phyloP scores from a whole-genome alignment of 2,888 invertebrate genomes.

The Sminthurinus aureus region DNA sequence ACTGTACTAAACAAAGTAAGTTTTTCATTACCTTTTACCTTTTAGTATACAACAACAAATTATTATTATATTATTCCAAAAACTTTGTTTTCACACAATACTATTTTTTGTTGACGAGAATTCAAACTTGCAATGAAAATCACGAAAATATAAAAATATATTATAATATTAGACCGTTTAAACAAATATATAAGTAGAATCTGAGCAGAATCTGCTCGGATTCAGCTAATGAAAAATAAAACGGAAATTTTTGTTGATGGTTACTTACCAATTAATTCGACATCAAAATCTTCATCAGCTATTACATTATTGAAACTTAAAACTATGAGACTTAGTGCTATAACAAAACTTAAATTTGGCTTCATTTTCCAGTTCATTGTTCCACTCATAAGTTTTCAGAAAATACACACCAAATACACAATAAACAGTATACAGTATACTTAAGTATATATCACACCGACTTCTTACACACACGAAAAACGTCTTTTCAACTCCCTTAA shows the following conservation, averaged over 20 bases:
- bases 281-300: not conserved
- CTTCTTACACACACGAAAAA: too few relatives aligned
- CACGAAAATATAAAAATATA: not conserved
- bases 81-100: not conserved
- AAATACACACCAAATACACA: not conserved
- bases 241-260: not conserved
- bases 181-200: not conserved
- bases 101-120: too few relatives aligned
- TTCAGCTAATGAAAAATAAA: not conserved
- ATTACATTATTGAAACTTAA: not conserved
- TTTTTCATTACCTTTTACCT: too few relatives aligned
- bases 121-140: not conserved
- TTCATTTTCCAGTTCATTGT: not conserved
- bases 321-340: not conserved
- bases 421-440: too few relatives aligned
- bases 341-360: not conserved
- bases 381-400: not conserved
- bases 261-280: slow-evolving; percentile 29
- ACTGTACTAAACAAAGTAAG: too few relatives aligned
- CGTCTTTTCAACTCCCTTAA: too few relatives aligned
- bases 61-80: not conserved
- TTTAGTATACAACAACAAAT: too few relatives aligned
- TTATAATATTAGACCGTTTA: not conserved
- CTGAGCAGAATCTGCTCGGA: not conserved
- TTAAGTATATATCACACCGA: too few relatives aligned